Evolutionary conservation across 2,113 vertebrate genomes (phyloP), one percentile per base, ranked within the genome.

Genomic region (Chunga burmeisteri): DNA sequence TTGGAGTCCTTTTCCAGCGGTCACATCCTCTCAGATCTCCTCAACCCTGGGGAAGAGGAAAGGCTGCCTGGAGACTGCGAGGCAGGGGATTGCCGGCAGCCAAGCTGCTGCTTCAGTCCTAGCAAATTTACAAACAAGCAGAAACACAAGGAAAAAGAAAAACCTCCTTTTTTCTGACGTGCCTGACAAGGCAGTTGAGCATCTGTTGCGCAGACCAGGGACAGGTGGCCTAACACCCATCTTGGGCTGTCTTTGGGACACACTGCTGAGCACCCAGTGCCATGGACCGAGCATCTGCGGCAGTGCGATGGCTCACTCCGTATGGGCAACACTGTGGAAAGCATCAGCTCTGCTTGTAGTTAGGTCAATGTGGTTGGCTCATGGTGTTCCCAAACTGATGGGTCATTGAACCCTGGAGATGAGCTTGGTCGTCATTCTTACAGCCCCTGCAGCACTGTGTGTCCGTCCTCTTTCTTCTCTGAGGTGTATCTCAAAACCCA

Each of bases 21-120:
- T 84, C 81, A 72, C 14, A 20, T 89, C 67, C 77, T 86, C 47
- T 52, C 7, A 4, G 44, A 32, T 67, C 0, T 7, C 40, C 19
- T 23, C 29, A 59, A 80, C 47, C 65, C 40, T 7, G 23, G 55
- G 55, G 81, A 36, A 58, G 32, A 73, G 63, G 62, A 81, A 77
- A 68, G 74, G 44, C 67, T 65, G 66, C 29, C 44, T 40, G 74
- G 83, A 56, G 61, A 34, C 38, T 0, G 0, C 0, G 0, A 67
- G 71, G 34, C 70, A 5, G 7, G 36, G 32, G 44, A 52, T 10
- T 2, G 32, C 83, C 1, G 2, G 50, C 2, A 2, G 74, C 22
- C 36, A 6, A 32, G 38, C 56, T 58, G n/a, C 91, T 78, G 40
- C 16, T 63, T 81, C 59, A 63, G 38, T 9, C 68, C 21, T 0